Evolutionary conservation across 2,888 invertebrate species (phyloP), one percentile per base, ranked within the genome.

Genomic region (Erannis defoliaria): DNA sequence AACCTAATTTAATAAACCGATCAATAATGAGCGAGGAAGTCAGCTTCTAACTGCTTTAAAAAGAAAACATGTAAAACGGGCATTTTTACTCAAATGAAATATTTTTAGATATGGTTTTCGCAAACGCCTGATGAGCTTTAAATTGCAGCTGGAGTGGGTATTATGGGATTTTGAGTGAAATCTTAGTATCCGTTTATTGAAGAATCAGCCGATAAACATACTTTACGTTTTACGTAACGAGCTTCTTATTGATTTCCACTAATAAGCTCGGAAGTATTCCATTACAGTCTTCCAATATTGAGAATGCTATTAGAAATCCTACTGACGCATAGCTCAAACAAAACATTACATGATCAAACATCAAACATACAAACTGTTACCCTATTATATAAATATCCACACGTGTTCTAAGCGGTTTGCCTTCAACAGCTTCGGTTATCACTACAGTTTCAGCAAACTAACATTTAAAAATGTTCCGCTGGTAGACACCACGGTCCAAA

Each of bases 391-490:
- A 31, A 29, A 31, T 18, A 38, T 59, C 33, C 43, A 43, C 45
- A 50, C 16, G 55, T 61, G 49, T 35, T 62, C 56, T 12, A 53
- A 64, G 56, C 58, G 62, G 45, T 62, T 35, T 45, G 55, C 61
- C 56, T 50, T 54, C 57, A 64, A 65, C 62, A 66, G 61, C 55
- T 59, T 58, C 67, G 72, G 71, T 77, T 76, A 79, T 78, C 74
- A 66, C 66, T 60, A 59, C 63, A 45, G 70, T 67, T 61, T 64
- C 67, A 70, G 57, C 69, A 55, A 67, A 68, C 71, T 72, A 72
- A 70, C 74, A 73, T 73, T 78, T 74, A 81, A 85, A 87, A 62
- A 48, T n/a, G 51, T 53, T 38, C 40, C 6, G 19, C 31, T 40
- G 14, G 18, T 40, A 16, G 40, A 23, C 21, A 23, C 33, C 3